Base-by-base conservation (phyloP, 2,888 invertebrate genomes). In the Ferrisia virgata region DNA sequence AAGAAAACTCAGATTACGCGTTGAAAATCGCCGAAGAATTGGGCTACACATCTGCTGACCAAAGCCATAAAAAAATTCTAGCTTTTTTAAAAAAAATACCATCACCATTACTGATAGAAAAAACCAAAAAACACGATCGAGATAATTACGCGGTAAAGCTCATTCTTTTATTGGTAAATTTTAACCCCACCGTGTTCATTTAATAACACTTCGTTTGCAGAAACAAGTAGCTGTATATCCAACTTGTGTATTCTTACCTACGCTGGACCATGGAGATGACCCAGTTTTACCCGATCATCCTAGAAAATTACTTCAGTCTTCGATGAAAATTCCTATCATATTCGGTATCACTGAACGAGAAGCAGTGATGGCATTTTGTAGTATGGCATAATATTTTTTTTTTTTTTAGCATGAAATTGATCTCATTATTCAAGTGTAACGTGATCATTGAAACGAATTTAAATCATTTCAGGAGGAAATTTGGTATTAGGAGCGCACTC, bases 311-410 rank as follows among this genome's bases (percentile, higher is more conserved):
- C 47, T 82, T 11, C 9, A 58, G 9, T 64, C 36, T 18, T 58
- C 36, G 33, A 39, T 36, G 28, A 53, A 33, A 33, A 53, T 82
- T 8, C 82, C 82, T 5, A 4, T 82, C 18, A 25, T 82, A 25
- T 36, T 64, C 22, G 82, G 82, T 25, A 25, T 82, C n/a, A 33
- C 31, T n/a, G 82, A 82, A 64, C 47, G 33, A 8, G 82, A 82
- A 82, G 31, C 82, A 0, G 36, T 69, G 11, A 58, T 82, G 25
- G 82, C 25, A 36, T 76, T 76, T 11, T 36, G 72, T 18, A 36
- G 72, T 76, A 64, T 1, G 53, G 22, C 4, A 28, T 64, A 0
- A 25, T 25, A 6, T 25, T 64, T 64, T 15, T 13, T 11, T 28
- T 11, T 64, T 8, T 8, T 9, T 5, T 13, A 22, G 11, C 25